Conservation (phyloP, 2,888 invertebrate species). For the Empis livida region DNA sequence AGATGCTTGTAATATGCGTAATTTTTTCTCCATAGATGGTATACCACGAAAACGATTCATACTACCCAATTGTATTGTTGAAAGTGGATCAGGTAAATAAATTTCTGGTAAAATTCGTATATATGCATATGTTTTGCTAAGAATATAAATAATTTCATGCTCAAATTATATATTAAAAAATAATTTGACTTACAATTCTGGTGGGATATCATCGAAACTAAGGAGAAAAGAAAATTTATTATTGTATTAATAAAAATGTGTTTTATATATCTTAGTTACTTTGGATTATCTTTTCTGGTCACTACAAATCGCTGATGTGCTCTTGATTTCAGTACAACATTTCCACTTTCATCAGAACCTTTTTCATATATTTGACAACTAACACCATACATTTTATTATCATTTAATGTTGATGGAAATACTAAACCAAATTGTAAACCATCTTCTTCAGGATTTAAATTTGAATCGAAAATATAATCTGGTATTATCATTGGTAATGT, state of each 20-base stretch:
- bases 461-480: conserved; percentile 27
- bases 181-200: neutral
- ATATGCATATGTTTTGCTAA: conserved; percentile 34
- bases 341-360: conserved; percentile 24
- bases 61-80: conserved; percentile 36
- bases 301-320: conserved; percentile 59
- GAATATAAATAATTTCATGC: too few relatives aligned
- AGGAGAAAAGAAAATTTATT: conserved; percentile 13
- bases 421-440: conserved; percentile 33
- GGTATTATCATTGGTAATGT: conserved; percentile 57
- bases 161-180: neutral
- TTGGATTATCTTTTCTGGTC: conserved; percentile 23
- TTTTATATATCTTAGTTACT: conserved; percentile 15
- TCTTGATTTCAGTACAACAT: conserved; percentile 54
- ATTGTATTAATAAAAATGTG: neutral
- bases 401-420: conserved; percentile 19
- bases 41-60: conserved; percentile 36
- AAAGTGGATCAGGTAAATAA: conserved; percentile 42
- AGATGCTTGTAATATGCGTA: conserved; percentile 35
- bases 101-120: conserved; percentile 59
- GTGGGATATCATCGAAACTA: neutral
- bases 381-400: conserved; percentile 26
- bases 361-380: conserved; percentile 36
- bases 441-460: conserved; percentile 22
- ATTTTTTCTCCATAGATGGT: conserved; percentile 26